phyloP scores from a whole-genome alignment of 2,888 invertebrate species.

The Drosophila eohydei region DNA sequence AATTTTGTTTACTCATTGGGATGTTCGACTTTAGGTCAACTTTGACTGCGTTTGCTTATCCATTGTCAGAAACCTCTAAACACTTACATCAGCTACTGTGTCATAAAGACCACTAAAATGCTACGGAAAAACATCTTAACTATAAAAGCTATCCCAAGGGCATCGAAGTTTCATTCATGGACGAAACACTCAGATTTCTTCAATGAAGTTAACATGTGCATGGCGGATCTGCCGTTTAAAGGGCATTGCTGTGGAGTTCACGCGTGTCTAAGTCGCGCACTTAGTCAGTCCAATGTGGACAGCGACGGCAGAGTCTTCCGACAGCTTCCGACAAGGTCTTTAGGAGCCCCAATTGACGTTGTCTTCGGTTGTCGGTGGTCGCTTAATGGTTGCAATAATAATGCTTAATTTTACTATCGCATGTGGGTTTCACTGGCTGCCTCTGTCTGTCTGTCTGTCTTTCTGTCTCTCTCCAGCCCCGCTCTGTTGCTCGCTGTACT shows the following conservation, averaged over 20 bases:
- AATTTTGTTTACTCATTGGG: too few species aligned
- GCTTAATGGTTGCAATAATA: constrained; percentile 75
- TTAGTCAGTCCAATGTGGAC: not conserved
- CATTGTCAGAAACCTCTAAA: not conserved
- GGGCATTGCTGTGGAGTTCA: not conserved
- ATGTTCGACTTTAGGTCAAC: too few species aligned
- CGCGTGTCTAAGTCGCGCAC: not conserved
- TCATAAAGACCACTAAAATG: constrained; percentile 64
- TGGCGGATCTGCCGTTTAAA: not conserved
- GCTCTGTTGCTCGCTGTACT: not conserved
- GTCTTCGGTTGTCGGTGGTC: constrained; percentile 14
- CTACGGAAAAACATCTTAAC: constrained; percentile 50
- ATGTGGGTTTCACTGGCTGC: constrained; percentile 40
- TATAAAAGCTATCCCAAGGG: constrained; percentile 6
- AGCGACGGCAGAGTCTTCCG: constrained; percentile 40
- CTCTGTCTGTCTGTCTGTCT: not conserved
- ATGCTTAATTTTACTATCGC: constrained; percentile 78
- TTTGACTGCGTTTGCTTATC: not conserved
- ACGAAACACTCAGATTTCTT: constrained; percentile 46
- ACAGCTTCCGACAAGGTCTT: constrained; percentile 73
- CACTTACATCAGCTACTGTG: constrained; percentile 43
- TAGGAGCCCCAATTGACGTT: constrained; percentile 56
- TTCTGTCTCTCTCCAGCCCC: not conserved
- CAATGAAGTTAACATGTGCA: constrained; percentile 28
- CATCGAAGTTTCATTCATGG: constrained; percentile 73